Percentiles rank a stretch among this genome's conserved stretches.
phyloP scores from a whole-genome alignment of 1,140 invertebrate genomes.

The Ips typographus region DNA sequence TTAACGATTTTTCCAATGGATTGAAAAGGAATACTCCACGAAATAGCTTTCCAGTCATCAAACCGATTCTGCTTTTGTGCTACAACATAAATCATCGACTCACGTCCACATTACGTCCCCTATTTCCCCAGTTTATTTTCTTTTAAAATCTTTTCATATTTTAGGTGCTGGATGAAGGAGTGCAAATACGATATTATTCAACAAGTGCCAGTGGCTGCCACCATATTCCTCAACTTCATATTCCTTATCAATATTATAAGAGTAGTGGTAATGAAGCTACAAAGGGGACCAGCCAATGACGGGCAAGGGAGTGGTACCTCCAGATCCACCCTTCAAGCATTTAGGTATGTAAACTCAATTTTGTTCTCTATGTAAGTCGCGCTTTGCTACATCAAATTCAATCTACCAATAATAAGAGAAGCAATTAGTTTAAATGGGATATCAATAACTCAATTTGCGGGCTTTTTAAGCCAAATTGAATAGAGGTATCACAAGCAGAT shows the following conservation, averaged over 20 bases:
- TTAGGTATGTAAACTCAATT: constrained; percentile 60
- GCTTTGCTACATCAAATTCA: too few relatives aligned
- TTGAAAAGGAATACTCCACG: neutral
- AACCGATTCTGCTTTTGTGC: neutral
- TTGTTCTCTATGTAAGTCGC: too few relatives aligned
- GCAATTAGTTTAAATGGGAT: too few relatives aligned
- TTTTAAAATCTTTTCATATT: constrained; percentile 11
- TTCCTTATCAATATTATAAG: constrained; percentile 94
- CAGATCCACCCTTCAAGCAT: constrained; percentile 72
- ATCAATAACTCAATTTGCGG: too few relatives aligned
- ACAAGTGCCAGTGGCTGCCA: constrained; percentile 75
- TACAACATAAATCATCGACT: neutral
- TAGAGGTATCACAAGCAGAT: too few relatives aligned
- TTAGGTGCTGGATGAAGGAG: constrained; percentile 82
- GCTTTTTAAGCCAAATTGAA: too few relatives aligned
- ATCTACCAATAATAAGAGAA: too few relatives aligned
- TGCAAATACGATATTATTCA: constrained; percentile 72
- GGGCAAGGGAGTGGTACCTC: constrained; percentile 58
- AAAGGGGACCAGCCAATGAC: constrained; percentile 55
- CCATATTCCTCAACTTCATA: constrained; percentile 80
- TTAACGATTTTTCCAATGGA: neutral
- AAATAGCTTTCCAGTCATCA: neutral
- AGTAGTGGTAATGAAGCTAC: constrained; percentile 85
- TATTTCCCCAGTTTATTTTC: neutral
- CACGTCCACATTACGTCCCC: neutral